Percentiles rank a stretch among this genome's conserved stretches.
phyloP scores from a whole-genome alignment of 2,888 invertebrate species.

The Iphiclides podalirius region DNA sequence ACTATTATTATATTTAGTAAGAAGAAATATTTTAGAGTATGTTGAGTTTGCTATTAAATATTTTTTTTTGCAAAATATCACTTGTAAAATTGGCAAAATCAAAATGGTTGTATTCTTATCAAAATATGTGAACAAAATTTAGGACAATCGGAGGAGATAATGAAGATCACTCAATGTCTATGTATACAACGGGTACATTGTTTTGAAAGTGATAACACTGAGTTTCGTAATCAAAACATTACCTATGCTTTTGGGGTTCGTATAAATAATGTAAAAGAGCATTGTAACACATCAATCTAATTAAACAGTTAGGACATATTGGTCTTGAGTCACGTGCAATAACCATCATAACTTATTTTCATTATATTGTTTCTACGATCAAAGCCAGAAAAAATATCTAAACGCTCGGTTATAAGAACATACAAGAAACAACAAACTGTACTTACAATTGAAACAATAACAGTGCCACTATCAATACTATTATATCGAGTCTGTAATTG shows the following conservation, averaged over 20 bases:
- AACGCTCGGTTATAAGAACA: conserved; percentile 16
- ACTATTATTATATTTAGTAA: no score
- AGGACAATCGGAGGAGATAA: conserved; percentile 16
- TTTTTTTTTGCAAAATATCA: no score
- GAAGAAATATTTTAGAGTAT: no score
- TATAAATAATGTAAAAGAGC: conserved; percentile 14
- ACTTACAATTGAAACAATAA: conserved; percentile 13
- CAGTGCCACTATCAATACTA: conserved; percentile 10
- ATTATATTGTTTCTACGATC: conserved; percentile 34
- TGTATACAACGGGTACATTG: conserved; percentile 25
- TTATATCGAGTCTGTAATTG: conserved; percentile 27
- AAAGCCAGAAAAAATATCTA: conserved; percentile 32
- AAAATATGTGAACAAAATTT: conserved; percentile 5
- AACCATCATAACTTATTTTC: conserved; percentile 50
- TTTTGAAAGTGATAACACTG: conserved; percentile 41
- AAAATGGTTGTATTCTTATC: no score
- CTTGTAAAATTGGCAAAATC: no score
- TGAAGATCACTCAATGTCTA: conserved; percentile 16
- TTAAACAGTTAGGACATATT: conserved; percentile 36
- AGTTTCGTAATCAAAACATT: conserved; percentile 51
- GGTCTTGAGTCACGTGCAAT: conserved; percentile 61
- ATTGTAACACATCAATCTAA: conserved; percentile 33
- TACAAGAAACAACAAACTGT: conserved; percentile 4
- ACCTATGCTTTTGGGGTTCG: conserved; percentile 4
- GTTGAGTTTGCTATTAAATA: no score